Evolutionary conservation across 2,113 vertebrate species (phyloP).

Genomic region (Colius striatus): DNA sequence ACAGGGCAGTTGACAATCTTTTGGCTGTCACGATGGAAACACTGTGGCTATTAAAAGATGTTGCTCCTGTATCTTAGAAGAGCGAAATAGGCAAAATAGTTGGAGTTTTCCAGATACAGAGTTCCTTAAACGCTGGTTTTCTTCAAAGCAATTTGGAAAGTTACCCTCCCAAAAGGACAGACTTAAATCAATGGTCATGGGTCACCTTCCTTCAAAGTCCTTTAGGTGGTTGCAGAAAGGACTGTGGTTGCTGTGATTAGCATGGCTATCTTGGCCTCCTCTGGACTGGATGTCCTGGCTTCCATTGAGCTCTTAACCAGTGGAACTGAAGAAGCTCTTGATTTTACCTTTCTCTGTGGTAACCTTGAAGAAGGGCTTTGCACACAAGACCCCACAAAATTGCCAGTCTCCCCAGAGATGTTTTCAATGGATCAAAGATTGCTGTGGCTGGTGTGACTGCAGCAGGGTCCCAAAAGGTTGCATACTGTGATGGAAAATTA

Average conservation of each 20-base stretch:
- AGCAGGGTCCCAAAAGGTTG: not conserved
- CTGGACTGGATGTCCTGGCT: not conserved
- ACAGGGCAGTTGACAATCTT: not conserved
- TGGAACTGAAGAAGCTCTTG: not conserved
- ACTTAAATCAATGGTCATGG: not conserved
- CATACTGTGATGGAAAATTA: not conserved
- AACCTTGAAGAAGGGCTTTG: not conserved
- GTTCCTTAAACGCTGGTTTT: not conserved
- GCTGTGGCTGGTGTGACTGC: not conserved
- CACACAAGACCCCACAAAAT: fast-evolving
- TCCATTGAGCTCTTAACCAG: not conserved
- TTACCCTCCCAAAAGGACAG: not conserved
- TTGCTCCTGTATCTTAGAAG: fast-evolving
- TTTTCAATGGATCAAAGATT: not conserved
- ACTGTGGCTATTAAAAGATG: not conserved
- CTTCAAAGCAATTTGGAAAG: not conserved
- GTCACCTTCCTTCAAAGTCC: not conserved
- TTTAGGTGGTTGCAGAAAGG: not conserved
- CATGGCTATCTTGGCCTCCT: not conserved
- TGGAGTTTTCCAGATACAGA: not conserved
- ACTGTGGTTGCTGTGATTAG: not conserved
- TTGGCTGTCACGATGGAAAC: not conserved
- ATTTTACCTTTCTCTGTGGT: not conserved
- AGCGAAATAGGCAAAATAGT: not conserved
- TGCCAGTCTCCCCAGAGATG: not conserved